These are phyloP conservation scores for Cantharis rustica DNA, from an alignment of 2,888 invertebrate species.

Conservation along the genomic window DNA sequence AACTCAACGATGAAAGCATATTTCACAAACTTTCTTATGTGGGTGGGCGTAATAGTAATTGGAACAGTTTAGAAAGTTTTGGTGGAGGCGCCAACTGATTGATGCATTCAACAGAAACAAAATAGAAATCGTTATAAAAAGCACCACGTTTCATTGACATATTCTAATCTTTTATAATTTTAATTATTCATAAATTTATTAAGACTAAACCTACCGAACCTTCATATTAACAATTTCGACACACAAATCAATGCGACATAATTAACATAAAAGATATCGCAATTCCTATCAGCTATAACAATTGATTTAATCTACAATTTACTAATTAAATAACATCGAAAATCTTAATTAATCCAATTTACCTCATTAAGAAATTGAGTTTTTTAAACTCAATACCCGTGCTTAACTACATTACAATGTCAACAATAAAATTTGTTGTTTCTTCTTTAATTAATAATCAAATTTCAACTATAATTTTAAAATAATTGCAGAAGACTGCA, in stretches of 20 bases:
- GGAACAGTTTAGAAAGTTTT: constrained; percentile 5
- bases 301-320: neutral
- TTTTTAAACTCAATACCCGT: too few species aligned
- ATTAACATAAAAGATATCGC: too few species aligned
- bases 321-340: neutral
- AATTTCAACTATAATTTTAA: too few species aligned
- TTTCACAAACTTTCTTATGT: constrained; percentile 4
- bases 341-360: neutral
- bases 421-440: too few species aligned
- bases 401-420: too few species aligned
- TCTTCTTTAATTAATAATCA: neutral
- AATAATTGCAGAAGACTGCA: too few species aligned
- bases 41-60: constrained; percentile 4
- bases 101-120: constrained; percentile 5
- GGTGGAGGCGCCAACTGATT: constrained; percentile 1
- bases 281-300: too few species aligned
- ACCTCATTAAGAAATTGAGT: too few species aligned
- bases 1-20: constrained; percentile 2
- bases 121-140: constrained; percentile 5
- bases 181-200: neutral
- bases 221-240: too few species aligned
- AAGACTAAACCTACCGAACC: too few species aligned
- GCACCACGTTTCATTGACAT: neutral
- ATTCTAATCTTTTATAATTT: neutral
- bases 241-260: too few species aligned